Evolutionary conservation across 1,140 invertebrate genomes (phyloP).

Genomic region (Ganaspis sp.): DNA sequence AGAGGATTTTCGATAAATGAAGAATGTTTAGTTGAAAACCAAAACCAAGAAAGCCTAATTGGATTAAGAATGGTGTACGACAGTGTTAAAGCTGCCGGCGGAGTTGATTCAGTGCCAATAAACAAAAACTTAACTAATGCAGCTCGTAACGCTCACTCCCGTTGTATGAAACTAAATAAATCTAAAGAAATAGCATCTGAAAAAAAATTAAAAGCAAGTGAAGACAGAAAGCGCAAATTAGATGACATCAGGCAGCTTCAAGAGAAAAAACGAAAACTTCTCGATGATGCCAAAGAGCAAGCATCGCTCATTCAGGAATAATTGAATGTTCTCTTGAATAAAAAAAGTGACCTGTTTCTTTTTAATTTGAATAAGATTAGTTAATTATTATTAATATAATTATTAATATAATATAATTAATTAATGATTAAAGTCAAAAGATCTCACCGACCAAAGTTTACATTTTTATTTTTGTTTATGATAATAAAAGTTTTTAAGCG

Average conservation of each 20-base stretch:
- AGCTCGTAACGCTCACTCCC: not conserved
- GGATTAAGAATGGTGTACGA: not conserved
- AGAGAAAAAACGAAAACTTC: not conserved
- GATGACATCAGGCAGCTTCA: not conserved
- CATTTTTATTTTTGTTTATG: too few species aligned
- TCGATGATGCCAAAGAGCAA: not conserved
- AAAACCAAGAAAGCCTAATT: not conserved
- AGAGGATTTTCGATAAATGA: conserved; percentile 31
- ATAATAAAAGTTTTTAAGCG: too few species aligned
- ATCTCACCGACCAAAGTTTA: too few species aligned
- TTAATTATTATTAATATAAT: too few species aligned
- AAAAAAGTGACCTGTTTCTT: too few species aligned
- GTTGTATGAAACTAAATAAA: not conserved
- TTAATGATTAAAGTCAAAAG: too few species aligned
- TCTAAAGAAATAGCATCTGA: not conserved
- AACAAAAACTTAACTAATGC: not conserved
- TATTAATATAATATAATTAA: too few species aligned
- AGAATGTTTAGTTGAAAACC: conserved; percentile 24
- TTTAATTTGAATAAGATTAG: too few species aligned
- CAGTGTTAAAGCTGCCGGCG: not conserved
- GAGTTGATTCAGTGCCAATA: not conserved
- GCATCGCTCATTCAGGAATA: not conserved
- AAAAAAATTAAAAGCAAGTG: not conserved
- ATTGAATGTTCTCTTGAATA: not conserved
- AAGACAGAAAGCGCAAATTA: not conserved